Evolutionary conservation across 2,797 vertebrate species (phyloP).

Genomic region (Tachyglossus aculeatus): DNA sequence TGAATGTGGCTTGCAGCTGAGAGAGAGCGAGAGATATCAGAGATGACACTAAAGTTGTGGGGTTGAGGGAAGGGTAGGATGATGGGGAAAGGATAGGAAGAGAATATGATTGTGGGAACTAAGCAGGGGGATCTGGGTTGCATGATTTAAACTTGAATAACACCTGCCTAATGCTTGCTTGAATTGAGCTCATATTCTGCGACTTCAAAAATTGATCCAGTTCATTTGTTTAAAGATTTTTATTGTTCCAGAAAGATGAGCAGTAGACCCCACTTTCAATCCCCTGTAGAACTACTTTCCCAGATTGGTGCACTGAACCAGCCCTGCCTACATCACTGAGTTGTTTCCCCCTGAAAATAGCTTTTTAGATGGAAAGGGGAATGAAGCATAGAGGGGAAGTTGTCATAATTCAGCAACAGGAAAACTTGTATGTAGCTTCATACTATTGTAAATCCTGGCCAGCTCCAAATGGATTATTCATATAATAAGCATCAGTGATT

Average conservation of each 20-base stretch:
- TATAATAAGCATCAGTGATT: conserved; percentile 7
- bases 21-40: too few species aligned
- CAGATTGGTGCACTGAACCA: not conserved
- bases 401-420: conserved; percentile 12
- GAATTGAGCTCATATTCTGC: not conserved
- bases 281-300: not conserved
- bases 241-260: not conserved
- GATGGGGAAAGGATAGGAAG: too few species aligned
- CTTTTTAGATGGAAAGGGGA: not conserved
- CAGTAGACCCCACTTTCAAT: not conserved
- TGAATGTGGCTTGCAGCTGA: too few species aligned
- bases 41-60: too few species aligned
- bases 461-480: conserved; percentile 19
- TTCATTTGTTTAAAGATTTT: not conserved
- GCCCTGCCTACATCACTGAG: conserved; percentile 9
- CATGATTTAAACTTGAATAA: not conserved
- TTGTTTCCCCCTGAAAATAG: conserved; percentile 10
- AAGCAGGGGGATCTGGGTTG: too few species aligned
- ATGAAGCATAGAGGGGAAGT: not conserved
- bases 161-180: not conserved
- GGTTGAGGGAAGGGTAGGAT: too few species aligned
- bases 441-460: conserved; percentile 24
- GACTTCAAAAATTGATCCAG: not conserved
- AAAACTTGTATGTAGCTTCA: conserved; percentile 24
- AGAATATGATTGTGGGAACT: too few species aligned